Evolutionary conservation across 2,797 vertebrate species (phyloP).

Genomic region (Falco columbarius): DNA sequence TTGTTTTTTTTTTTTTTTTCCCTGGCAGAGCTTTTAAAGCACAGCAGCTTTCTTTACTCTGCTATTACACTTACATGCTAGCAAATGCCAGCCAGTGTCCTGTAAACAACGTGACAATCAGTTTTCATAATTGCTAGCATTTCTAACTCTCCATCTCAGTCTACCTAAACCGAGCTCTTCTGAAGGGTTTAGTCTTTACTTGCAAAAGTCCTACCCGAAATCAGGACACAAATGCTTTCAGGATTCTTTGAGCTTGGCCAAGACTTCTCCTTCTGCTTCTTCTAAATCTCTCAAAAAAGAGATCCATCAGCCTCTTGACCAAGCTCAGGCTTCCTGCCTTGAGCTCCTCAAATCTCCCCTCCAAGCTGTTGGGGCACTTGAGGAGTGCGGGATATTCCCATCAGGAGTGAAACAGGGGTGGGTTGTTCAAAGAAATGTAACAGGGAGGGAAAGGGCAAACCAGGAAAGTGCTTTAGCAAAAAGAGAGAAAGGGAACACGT

Average conservation of each 20-base stretch:
- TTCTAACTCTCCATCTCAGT: not conserved
- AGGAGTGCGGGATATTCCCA: not conserved
- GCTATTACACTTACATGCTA: not conserved
- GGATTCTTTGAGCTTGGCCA: not conserved
- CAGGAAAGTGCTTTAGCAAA: not conserved
- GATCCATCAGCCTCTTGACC: not conserved
- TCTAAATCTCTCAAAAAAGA: not conserved
- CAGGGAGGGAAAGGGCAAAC: not conserved
- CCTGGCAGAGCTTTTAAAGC: not conserved
- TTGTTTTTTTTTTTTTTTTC: not conserved
- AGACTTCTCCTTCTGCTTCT: not conserved
- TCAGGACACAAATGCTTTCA: not conserved
- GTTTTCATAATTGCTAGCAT: not conserved
- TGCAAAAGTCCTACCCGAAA: not conserved
- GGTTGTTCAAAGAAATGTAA: not conserved
- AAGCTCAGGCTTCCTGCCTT: not conserved
- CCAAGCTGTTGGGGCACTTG: not conserved
- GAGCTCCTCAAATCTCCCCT: not conserved
- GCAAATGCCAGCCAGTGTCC: not conserved
- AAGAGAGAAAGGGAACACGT: rapidly evolving
- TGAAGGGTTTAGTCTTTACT: not conserved
- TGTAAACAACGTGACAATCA: not conserved
- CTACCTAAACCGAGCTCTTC: not conserved
- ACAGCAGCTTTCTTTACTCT: not conserved
- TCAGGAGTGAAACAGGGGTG: not conserved